Conservation (phyloP, 1,140 invertebrate genomes). For the Tetragonula clypearis region DNA sequence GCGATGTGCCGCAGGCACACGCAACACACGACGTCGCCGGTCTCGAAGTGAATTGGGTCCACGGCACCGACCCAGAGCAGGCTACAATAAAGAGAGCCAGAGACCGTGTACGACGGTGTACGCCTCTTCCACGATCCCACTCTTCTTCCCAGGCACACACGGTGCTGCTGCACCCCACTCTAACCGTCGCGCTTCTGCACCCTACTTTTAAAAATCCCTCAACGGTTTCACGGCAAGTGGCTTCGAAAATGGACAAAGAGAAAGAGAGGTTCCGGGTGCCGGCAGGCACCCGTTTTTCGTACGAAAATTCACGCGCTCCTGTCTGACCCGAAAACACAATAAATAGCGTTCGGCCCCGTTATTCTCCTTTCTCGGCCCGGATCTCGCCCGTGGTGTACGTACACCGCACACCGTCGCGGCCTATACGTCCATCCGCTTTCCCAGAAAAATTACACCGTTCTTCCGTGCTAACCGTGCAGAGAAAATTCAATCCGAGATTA, state of each 20-base stretch:
- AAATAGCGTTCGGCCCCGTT: constrained; percentile 35
- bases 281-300: constrained; percentile 35
- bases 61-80: constrained; percentile 21
- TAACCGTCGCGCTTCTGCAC: constrained; percentile 11
- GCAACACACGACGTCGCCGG: neutral
- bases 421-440: neutral
- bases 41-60: constrained; percentile 30
- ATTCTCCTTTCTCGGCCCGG: constrained; percentile 30
- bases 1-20: constrained; percentile 6
- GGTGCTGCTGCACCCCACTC: neutral
- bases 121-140: constrained; percentile 1
- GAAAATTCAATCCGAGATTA: neutral
- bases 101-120: neutral
- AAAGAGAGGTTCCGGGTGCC: constrained; percentile 17
- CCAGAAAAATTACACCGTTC: neutral
- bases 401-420: neutral
- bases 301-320: constrained; percentile 43
- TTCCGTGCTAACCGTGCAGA: too few relatives aligned
- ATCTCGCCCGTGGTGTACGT: neutral
- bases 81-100: constrained; percentile 44
- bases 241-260: constrained; percentile 46
- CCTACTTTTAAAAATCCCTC: constrained; percentile 49
- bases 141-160: neutral
- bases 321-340: constrained; percentile 39
- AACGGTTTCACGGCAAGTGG: constrained; percentile 42